Conservation (phyloP, 2,113 vertebrate species). For the Hepsetus odoe region DNA sequence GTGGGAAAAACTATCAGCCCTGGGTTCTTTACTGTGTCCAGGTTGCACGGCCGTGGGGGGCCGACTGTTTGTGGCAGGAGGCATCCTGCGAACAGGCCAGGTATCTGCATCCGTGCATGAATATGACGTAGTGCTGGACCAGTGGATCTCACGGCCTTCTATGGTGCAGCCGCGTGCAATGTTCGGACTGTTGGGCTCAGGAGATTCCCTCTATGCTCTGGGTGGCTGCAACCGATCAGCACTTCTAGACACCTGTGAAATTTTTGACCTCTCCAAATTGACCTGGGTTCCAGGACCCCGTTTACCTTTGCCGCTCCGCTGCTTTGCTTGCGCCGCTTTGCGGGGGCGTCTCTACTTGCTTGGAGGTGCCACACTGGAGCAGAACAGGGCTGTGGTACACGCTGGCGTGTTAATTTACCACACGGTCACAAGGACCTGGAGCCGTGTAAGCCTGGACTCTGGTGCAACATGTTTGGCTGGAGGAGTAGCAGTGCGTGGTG, state of each 20-base stretch:
- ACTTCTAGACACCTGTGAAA: constrained; percentile 74
- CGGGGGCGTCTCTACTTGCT: constrained; percentile 79
- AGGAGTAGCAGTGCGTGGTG: constrained; percentile 79
- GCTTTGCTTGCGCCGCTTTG: constrained; percentile 74
- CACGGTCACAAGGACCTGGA: constrained; percentile 77
- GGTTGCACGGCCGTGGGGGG: constrained; percentile 77
- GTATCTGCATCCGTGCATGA: constrained; percentile 78
- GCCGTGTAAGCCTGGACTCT: constrained; percentile 75
- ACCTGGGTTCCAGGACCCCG: constrained; percentile 59
- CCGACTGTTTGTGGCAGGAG: constrained; percentile 79
- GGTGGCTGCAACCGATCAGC: constrained; percentile 77
- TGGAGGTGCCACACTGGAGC: constrained; percentile 79
- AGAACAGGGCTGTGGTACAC: constrained; percentile 78
- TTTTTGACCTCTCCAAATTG: constrained; percentile 66
- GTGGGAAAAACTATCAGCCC: constrained; percentile 80
- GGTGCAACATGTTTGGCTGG: constrained; percentile 79
- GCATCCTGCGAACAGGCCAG: constrained; percentile 73
- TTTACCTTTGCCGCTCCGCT: constrained; percentile 66
- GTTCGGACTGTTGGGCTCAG: constrained; percentile 78
- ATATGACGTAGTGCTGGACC: constrained; percentile 77
- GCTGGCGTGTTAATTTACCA: constrained; percentile 82
- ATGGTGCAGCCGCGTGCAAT: constrained; percentile 76
- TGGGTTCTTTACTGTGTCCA: constrained; percentile 77
- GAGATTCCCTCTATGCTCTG: constrained; percentile 75
- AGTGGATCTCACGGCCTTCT: constrained; percentile 74